Conservation (phyloP, 1,140 invertebrate species). For the Oryctes rhinoceros region DNA sequence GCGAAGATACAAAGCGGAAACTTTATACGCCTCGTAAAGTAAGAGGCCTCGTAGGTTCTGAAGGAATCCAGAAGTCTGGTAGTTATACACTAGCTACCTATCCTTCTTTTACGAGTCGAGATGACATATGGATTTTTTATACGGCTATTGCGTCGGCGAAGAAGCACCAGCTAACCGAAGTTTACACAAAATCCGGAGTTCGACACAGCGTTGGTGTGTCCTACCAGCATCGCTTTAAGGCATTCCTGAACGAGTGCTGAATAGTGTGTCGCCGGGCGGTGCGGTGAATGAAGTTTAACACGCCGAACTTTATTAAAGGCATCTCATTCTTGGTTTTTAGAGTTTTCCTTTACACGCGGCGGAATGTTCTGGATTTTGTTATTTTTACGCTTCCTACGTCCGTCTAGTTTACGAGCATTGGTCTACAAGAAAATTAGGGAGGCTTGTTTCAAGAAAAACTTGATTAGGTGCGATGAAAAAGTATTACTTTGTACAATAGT, state of each 20-base stretch:
- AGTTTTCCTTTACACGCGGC: not conserved
- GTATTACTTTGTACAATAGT: no score
- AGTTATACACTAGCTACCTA: not conserved
- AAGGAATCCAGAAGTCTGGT: not conserved
- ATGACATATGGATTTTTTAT: conserved; percentile 19
- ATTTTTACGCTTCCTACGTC: no score
- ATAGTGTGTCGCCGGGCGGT: not conserved
- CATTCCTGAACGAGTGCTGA: not conserved
- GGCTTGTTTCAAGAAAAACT: no score
- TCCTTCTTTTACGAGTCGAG: not conserved
- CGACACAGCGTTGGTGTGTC: not conserved
- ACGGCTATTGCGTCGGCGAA: not conserved
- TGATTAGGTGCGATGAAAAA: no score
- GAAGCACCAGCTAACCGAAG: not conserved
- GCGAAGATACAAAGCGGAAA: conserved; percentile 31
- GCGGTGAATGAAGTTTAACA: not conserved
- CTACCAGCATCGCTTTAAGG: not conserved
- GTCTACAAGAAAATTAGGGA: no score
- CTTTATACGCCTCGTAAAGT: conserved; percentile 30
- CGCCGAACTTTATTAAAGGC: not conserved
- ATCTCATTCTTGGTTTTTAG: conserved; percentile 4
- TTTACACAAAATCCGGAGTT: not conserved
- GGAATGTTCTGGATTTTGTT: not conserved
- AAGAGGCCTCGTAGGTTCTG: not conserved
- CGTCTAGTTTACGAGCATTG: no score